Evolutionary conservation across 2,797 vertebrate species (phyloP).

Genomic region (Epinephelus malabaricus): DNA sequence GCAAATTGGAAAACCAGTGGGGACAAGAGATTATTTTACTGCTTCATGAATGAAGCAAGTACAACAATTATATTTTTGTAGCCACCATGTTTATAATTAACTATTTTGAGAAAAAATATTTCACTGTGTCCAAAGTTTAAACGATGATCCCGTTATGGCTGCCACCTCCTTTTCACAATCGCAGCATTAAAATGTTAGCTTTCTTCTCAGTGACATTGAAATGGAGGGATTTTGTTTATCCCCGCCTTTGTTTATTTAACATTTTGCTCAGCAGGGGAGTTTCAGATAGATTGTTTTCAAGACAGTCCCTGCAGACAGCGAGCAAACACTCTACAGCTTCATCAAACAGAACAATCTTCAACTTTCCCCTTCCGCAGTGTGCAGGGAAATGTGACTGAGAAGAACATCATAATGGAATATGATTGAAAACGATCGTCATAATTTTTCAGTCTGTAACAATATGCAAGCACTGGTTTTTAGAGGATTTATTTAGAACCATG

Average conservation of each 20-base stretch:
- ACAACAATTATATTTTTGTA: constrained; percentile 15
- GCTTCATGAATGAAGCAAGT: constrained; percentile 13
- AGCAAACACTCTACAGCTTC: constrained; percentile 90
- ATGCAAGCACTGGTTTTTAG: constrained; percentile 78
- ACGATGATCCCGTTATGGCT: constrained; percentile 68
- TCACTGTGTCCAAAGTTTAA: constrained; percentile 82
- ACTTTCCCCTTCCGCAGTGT: constrained; percentile 87
- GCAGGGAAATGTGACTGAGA: constrained; percentile 85
- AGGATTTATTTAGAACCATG: constrained; percentile 78
- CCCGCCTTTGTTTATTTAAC: constrained; percentile 90
- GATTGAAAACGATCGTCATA: constrained; percentile 88
- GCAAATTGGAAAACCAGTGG: constrained; percentile 6
- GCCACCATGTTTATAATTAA: constrained; percentile 70
- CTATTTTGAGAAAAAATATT: constrained; percentile 63
- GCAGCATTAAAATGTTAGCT: constrained; percentile 85
- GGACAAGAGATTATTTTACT: constrained; percentile 4
- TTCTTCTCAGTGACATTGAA: constrained; percentile 90
- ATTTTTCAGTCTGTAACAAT: constrained; percentile 84
- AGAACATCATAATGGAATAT: constrained; percentile 84
- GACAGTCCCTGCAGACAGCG: constrained; percentile 89
- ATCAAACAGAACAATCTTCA: constrained; percentile 91
- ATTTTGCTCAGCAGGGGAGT: constrained; percentile 89
- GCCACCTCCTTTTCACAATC: constrained; percentile 77
- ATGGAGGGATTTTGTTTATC: constrained; percentile 91
- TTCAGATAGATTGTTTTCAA: constrained; percentile 91